Percentiles rank a stretch among this genome's conserved stretches.
Evolutionary conservation across 1,140 invertebrate species (phyloP).

Genomic region (Drosophila funebris): DNA sequence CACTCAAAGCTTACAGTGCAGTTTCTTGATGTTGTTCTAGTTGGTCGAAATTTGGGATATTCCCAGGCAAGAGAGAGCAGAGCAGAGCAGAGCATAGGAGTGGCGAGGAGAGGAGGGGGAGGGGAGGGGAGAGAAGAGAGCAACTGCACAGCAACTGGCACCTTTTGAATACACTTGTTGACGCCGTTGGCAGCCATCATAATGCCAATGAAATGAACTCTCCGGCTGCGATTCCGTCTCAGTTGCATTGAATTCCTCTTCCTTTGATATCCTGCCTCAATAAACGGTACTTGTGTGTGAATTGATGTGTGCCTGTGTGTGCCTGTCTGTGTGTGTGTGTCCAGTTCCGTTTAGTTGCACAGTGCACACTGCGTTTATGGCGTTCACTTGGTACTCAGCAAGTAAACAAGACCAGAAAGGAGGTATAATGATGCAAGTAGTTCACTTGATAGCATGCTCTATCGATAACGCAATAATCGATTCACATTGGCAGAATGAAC

Average conservation of each 20-base stretch:
- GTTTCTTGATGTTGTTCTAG: too few species aligned
- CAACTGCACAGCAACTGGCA: constrained; percentile 33
- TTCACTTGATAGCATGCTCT: neutral
- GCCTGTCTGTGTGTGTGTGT: constrained; percentile 13
- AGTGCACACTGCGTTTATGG: constrained; percentile 10
- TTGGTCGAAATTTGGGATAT: too few species aligned
- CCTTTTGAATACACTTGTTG: constrained; percentile 47
- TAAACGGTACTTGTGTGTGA: constrained; percentile 24
- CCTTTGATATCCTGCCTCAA: constrained; percentile 19
- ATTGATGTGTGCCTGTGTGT: neutral
- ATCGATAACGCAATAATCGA: neutral
- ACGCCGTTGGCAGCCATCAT: constrained; percentile 62
- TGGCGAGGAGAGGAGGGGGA: too few species aligned
- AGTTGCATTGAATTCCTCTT: constrained; percentile 22
- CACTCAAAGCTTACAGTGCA: too few species aligned
- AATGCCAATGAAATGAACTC: constrained; percentile 72
- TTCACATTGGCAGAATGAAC: too few species aligned
- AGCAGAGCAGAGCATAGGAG: too few species aligned
- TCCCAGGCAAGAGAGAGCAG: too few species aligned
- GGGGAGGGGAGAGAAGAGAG: neutral
- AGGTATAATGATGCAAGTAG: neutral
- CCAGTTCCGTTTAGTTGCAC: constrained; percentile 27
- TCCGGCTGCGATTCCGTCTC: constrained; percentile 18
- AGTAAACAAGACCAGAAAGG: neutral
- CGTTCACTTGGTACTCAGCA: neutral